phyloP scores from a whole-genome alignment of 2,113 vertebrate genomes.

The Synodontis membranacea region DNA sequence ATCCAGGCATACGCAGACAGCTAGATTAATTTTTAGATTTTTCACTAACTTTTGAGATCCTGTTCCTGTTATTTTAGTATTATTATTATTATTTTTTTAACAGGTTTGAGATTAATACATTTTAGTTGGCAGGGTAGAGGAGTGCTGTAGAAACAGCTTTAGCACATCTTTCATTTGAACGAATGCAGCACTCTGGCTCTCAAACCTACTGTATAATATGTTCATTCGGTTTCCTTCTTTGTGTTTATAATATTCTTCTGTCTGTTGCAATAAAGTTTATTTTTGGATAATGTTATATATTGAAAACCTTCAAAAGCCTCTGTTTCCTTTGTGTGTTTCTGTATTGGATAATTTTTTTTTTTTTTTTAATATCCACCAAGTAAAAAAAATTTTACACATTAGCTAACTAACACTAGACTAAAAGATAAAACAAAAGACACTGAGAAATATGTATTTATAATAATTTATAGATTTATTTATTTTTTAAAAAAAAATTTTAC shows the following conservation, averaged over 20 bases:
- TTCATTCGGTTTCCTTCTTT: constrained; percentile 54
- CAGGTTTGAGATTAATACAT: not conserved
- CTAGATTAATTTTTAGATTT: constrained; percentile 10
- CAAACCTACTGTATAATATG: constrained; percentile 58
- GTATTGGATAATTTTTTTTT: not conserved
- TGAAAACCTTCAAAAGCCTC: not conserved
- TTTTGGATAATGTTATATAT: constrained; percentile 78
- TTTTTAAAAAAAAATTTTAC: too few relatives aligned
- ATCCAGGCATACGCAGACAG: constrained; percentile 23
- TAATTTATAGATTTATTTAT: too few relatives aligned
- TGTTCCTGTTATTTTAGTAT: constrained; percentile 29
- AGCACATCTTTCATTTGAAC: constrained; percentile 51
- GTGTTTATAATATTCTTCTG: constrained; percentile 66
- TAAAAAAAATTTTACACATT: too few relatives aligned
- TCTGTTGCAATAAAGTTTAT: constrained; percentile 94
- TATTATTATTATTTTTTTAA: constrained; percentile 14
- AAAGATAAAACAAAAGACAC: not conserved
- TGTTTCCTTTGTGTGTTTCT: not conserved
- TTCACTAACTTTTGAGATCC: constrained; percentile 1
- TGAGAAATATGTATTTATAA: too few relatives aligned
- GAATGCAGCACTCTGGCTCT: constrained; percentile 36
- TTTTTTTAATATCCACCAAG: not conserved
- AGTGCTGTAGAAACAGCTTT: constrained; percentile 47
- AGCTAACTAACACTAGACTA: too few relatives aligned
- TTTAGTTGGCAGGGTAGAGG: constrained; percentile 4